Percentiles rank a stretch among this genome's conserved stretches.
phyloP scores from a whole-genome alignment of 2,888 invertebrate genomes.

The Lacanobia wlatinum region DNA sequence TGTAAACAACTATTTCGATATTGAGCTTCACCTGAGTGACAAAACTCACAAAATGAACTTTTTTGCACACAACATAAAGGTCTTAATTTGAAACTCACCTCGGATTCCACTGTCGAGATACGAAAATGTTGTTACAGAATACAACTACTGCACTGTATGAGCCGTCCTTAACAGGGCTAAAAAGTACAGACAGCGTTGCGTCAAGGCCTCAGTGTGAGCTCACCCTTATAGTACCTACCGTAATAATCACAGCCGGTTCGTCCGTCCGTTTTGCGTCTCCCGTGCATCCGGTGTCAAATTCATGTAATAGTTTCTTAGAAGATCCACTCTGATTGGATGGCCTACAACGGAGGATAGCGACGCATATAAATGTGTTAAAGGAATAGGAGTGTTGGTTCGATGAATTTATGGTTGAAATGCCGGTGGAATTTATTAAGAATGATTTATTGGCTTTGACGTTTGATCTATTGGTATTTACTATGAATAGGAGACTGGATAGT shows the following conservation, averaged over 20 bases:
- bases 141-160: too few species aligned
- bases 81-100: too few species aligned
- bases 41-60: too few species aligned
- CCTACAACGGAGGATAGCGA: constrained; percentile 53
- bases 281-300: constrained; percentile 81
- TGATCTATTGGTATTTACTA: constrained; percentile 6
- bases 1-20: too few species aligned
- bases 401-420: constrained; percentile 39
- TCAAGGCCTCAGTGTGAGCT: not conserved
- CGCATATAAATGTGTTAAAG: constrained; percentile 43
- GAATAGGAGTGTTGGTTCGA: constrained; percentile 36
- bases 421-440: constrained; percentile 39
- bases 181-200: too few species aligned
- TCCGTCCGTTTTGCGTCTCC: constrained; percentile 67
- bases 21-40: too few species aligned
- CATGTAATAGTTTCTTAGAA: constrained; percentile 78
- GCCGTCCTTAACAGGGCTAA: too few species aligned
- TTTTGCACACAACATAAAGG: too few species aligned
- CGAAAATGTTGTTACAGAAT: too few species aligned
- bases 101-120: too few species aligned
- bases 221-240: constrained; percentile 58
- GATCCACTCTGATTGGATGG: constrained; percentile 65
- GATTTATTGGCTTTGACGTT: constrained; percentile 36
- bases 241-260: constrained; percentile 66
- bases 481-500: not conserved